These are phyloP conservation scores for Rotaria macrura DNA, from an alignment of 2,888 invertebrate species.

Conservation along the genomic window DNA sequence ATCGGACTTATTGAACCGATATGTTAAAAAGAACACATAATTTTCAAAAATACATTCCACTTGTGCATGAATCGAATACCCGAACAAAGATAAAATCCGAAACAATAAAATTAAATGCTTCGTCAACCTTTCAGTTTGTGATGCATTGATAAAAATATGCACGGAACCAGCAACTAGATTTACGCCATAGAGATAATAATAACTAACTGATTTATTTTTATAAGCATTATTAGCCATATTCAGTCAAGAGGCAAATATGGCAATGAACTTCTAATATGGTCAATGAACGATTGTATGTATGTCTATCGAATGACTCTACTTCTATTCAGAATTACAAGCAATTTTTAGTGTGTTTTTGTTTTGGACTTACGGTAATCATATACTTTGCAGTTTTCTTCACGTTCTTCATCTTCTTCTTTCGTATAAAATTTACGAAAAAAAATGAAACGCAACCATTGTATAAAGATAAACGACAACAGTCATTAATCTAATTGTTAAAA, in stretches of 20 bases:
- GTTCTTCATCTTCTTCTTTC: conserved; percentile 74
- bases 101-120: conserved; percentile 63
- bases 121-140: too few species aligned
- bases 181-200: too few species aligned
- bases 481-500: conserved; percentile 88
- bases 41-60: conserved; percentile 98
- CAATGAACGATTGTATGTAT: too few species aligned
- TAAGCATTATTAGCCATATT: too few species aligned
- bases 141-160: too few species aligned
- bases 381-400: conserved; percentile 92
- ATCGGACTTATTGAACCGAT: conserved; percentile 98
- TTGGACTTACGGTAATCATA: conserved; percentile 72
- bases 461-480: conserved; percentile 97
- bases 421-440: conserved; percentile 99
- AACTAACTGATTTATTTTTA: too few species aligned
- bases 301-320: too few species aligned
- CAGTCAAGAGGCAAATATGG: too few species aligned
- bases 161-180: too few species aligned
- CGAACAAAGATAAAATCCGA: conserved; percentile 97
- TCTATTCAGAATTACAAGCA: too few species aligned
- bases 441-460: conserved; percentile 98
- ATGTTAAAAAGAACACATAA: conserved; percentile 99
- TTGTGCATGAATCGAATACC: conserved; percentile 86
- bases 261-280: too few species aligned
- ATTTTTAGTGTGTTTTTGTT: conserved; percentile 25